Evolutionary conservation across 2,888 invertebrate species (phyloP).

Genomic region (Cinara cedri): DNA sequence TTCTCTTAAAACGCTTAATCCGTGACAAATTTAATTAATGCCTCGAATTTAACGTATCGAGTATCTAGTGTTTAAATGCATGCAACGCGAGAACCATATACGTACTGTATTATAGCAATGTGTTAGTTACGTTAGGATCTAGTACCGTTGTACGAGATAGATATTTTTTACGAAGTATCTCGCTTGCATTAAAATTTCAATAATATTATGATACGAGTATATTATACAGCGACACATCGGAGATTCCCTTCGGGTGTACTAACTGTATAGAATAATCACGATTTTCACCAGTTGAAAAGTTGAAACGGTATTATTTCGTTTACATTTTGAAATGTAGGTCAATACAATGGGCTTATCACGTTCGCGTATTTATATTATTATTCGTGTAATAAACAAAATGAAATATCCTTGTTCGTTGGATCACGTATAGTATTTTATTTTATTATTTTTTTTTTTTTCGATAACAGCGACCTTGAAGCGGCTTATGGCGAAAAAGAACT

Average conservation of each 20-base stretch:
- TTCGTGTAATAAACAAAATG: not conserved
- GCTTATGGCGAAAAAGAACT: not conserved
- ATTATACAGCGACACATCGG: too few species aligned
- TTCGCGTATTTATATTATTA: not conserved
- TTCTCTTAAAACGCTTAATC: too few species aligned
- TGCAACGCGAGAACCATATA: too few species aligned
- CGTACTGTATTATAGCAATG: too few species aligned
- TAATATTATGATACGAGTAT: too few species aligned
- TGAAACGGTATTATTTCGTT: not conserved
- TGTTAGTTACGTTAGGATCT: too few species aligned
- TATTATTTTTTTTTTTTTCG: too few species aligned
- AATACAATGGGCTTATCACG: not conserved
- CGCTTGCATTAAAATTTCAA: too few species aligned
- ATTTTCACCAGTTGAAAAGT: not conserved
- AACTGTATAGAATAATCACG: not conserved
- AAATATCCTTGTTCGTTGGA: conserved; percentile 6
- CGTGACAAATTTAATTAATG: too few species aligned
- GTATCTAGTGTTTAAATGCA: too few species aligned
- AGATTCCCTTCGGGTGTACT: not conserved
- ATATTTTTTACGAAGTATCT: too few species aligned
- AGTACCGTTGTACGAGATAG: not conserved
- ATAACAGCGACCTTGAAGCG: not conserved
- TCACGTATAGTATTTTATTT: not conserved
- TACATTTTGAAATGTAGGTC: conserved; percentile 7
- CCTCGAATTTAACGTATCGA: too few species aligned